These are phyloP conservation scores for Leucophenga montana DNA, from an alignment of 2,888 invertebrate species.

Conservation along the genomic window DNA sequence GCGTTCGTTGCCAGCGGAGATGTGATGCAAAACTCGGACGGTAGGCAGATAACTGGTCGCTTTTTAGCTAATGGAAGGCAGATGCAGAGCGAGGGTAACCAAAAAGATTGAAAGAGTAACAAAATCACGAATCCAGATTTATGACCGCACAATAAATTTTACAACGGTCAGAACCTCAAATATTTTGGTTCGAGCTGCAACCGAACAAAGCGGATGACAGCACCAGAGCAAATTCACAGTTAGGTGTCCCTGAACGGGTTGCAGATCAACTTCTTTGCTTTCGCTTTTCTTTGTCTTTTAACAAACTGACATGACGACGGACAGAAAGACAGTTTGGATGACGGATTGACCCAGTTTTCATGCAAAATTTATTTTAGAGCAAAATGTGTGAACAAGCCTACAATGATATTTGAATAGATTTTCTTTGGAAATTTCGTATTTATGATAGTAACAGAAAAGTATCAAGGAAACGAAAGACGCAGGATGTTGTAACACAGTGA, in stretches of 20 bases:
- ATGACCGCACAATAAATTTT: constrained; percentile 59
- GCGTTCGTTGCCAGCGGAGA: constrained; percentile 24
- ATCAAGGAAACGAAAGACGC: too few species aligned
- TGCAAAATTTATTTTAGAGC: not conserved
- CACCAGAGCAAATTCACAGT: constrained; percentile 45
- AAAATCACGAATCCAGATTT: constrained; percentile 59
- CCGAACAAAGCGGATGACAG: constrained; percentile 43
- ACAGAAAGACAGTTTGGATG: not conserved
- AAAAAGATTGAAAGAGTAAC: constrained; percentile 23
- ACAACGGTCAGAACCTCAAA: constrained; percentile 59
- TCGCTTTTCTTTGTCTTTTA: not conserved
- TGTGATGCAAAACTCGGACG: constrained; percentile 54
- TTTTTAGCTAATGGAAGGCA: constrained; percentile 39
- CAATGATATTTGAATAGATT: too few species aligned
- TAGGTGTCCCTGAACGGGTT: constrained; percentile 46
- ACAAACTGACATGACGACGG: constrained; percentile 24
- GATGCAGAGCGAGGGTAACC: constrained; percentile 21
- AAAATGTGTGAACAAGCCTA: too few species aligned
- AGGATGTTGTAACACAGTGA: constrained; percentile 41
- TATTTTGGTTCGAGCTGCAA: constrained; percentile 62
- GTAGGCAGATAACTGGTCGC: constrained; percentile 16
- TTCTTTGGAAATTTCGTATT: constrained; percentile 28
- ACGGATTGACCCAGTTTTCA: constrained; percentile 38
- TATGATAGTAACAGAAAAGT: not conserved
- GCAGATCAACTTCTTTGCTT: not conserved